Evolutionary conservation across 1,140 invertebrate species (phyloP), one percentile per base, ranked within the genome.

Genomic region (Trichogramma pretiosum): DNA sequence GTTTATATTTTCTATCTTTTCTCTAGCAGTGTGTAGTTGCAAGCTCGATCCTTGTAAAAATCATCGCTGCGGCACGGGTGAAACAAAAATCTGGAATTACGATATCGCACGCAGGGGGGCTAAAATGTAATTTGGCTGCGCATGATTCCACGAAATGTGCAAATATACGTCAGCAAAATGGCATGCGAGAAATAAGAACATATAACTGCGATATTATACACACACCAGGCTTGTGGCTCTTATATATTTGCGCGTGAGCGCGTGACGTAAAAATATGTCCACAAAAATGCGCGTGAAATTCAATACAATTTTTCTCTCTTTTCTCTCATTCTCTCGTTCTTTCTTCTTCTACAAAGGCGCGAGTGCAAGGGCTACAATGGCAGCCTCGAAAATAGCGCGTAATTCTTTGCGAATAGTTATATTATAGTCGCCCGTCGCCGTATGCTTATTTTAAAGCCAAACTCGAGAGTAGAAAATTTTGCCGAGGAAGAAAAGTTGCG

Each of bases 121-220:
- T n/a, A n/a, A n/a, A n/a, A n/a, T n/a, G n/a, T n/a, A n/a, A n/a
- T n/a, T n/a, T n/a, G n/a, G n/a, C n/a, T n/a, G n/a, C n/a, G n/a
- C n/a, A n/a, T n/a, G n/a, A n/a, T n/a, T n/a, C n/a, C n/a, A n/a
- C n/a, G n/a, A n/a, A n/a, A 36, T 2, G 21, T 35, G 14, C 14
- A 33, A 10, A 4, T 4, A 17, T 26, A 21, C 22, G 9, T 17
- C 14, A 24, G 10, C 34, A 26, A 28, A 36, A 37, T 46, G 37
- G 2, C 21, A 36, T 28, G 19, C 37, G 21, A 9, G 26, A 48
- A 39, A 55, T 28, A 34, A 52, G 50, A 52, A 52, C 33, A 36
- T 49, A 55, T 39, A 44, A 44, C 22, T 35, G 16, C 50, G 46
- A 52, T 55, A 55, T 55, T 52, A 55, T 52, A 26, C 50, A n/a